Evolutionary conservation across 2,113 vertebrate species (phyloP).

Genomic region (Bubo scandiacus): DNA sequence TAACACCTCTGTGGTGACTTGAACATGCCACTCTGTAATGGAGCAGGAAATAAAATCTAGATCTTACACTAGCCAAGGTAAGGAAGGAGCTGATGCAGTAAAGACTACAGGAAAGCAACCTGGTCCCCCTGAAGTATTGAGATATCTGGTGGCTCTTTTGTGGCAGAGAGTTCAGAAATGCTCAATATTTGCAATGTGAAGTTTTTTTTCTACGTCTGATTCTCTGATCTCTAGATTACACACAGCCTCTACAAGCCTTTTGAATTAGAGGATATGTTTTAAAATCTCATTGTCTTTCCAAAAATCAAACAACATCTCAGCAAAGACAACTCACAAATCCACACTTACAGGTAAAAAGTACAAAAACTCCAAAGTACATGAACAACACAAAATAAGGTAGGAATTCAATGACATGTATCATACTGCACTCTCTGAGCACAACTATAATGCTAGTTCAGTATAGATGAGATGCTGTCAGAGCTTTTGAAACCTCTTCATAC

Average conservation of each 20-base stretch:
- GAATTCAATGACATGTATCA: neutral
- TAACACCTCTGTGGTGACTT: neutral
- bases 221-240: neutral
- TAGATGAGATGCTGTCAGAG: neutral
- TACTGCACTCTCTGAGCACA: neutral
- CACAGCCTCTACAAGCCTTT: neutral
- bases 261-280: neutral
- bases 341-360: neutral
- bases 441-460: neutral
- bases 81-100: neutral
- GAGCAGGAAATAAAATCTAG: neutral
- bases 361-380: neutral
- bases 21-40: neutral
- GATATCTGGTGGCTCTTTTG: neutral
- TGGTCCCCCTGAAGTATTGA: neutral
- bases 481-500: slow-evolving; percentile 30
- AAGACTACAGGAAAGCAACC: neutral
- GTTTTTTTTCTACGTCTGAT: neutral
- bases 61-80: neutral
- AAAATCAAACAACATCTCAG: neutral
- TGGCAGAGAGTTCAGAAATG: neutral
- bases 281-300: neutral
- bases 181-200: neutral
- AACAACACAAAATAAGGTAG: neutral
- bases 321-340: neutral